phyloP scores from a whole-genome alignment of 2,888 invertebrate species.

The Ypsolopha sequella region DNA sequence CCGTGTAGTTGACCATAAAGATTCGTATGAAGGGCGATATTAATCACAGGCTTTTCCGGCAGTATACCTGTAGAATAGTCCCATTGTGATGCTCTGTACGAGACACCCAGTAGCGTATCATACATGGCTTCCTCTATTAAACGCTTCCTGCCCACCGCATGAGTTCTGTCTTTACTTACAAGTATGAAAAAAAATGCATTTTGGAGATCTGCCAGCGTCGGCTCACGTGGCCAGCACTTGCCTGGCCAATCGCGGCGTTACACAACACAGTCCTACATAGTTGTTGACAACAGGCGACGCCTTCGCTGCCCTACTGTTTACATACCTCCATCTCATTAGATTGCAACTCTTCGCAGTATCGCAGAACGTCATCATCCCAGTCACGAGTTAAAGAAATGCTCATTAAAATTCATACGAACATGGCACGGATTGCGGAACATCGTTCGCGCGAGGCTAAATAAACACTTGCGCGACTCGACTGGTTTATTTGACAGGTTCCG shows the following conservation, averaged over 20 bases:
- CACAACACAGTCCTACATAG: neutral
- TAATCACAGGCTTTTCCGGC: neutral
- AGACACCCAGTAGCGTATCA: neutral
- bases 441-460: constrained; percentile 12
- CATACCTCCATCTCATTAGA: neutral
- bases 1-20: neutral
- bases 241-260: neutral
- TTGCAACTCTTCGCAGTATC: no score
- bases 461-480: no score
- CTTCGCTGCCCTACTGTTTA: neutral
- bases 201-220: constrained; percentile 13
- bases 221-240: neutral
- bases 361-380: no score
- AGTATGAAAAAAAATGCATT: constrained; percentile 9
- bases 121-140: constrained; percentile 12
- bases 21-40: neutral
- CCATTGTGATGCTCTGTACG: neutral
- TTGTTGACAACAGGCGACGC: constrained; percentile 4
- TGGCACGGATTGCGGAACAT: no score
- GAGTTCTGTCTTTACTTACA: constrained; percentile 21
- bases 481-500: no score
- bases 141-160: constrained; percentile 28
- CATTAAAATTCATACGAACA: no score
- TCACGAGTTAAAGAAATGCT: no score
- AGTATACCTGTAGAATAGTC: no score